Evolutionary conservation across 2,797 vertebrate genomes (phyloP).

Genomic region (Falco rusticolus): DNA sequence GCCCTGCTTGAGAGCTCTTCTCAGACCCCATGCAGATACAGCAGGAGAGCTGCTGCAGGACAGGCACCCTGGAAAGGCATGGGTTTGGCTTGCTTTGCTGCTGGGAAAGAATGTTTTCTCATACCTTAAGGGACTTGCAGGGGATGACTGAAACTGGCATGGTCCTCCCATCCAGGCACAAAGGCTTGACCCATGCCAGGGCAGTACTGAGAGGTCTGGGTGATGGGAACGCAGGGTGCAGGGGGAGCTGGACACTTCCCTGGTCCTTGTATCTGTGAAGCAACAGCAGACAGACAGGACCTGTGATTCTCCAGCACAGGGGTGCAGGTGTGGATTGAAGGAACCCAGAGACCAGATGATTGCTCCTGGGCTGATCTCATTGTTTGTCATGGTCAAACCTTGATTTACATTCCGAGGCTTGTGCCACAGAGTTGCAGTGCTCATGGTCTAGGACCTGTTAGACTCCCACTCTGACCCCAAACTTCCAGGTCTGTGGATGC

Average conservation of each 20-base stretch:
- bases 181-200: neutral
- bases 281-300: neutral
- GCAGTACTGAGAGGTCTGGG: neutral
- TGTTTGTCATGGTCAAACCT: neutral
- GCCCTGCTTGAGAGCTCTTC: neutral
- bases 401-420: neutral
- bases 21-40: neutral
- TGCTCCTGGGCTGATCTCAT: neutral
- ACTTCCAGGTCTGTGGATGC: neutral
- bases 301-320: neutral
- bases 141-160: too few species aligned
- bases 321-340: neutral
- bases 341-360: rapidly evolving
- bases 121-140: neutral
- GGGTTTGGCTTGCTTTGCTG: neutral
- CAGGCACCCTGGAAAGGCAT: neutral
- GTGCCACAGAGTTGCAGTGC: neutral
- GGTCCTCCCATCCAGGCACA: rapidly evolving
- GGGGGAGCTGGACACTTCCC: neutral
- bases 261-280: neutral
- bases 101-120: neutral
- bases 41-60: neutral
- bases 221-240: rapidly evolving
- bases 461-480: neutral
- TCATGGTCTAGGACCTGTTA: rapidly evolving